A percentile compares a stretch with the other conserved stretches of the same genome.
These are phyloP conservation scores for Eriosoma lanigerum DNA, from an alignment of 1,140 invertebrate genomes.

Conservation along the genomic window DNA sequence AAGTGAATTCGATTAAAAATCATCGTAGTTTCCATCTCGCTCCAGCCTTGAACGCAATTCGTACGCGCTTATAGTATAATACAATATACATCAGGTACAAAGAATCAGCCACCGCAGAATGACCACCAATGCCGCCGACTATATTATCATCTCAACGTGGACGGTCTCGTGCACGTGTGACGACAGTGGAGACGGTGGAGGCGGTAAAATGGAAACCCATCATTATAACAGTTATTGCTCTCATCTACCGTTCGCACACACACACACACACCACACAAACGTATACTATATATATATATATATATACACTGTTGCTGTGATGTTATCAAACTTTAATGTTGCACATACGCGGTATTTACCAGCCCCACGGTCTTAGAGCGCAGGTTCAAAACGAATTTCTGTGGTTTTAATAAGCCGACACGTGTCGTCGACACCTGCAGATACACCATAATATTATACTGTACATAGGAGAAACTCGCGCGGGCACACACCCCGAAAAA, in stretches of 20 bases:
- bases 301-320: not conserved
- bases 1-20: slow-evolving; percentile 25
- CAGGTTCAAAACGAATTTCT: slow-evolving; percentile 30
- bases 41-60: not conserved
- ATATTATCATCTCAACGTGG: too few species aligned
- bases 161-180: not conserved
- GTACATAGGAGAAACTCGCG: not conserved
- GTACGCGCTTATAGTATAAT: not conserved
- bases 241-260: not conserved
- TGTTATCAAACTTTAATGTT: not conserved
- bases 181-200: not conserved
- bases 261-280: not conserved
- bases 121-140: too few species aligned
- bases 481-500: not conserved
- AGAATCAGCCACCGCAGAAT: slow-evolving; percentile 9
- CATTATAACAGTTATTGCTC: slow-evolving; percentile 21
- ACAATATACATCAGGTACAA: not conserved
- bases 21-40: not conserved
- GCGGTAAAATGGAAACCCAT: slow-evolving; percentile 12
- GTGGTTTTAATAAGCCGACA: slow-evolving; percentile 23
- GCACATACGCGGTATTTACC: not conserved
- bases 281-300: not conserved
- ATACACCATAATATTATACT: not conserved
- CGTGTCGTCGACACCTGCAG: slow-evolving; percentile 13
- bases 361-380: not conserved